These are phyloP conservation scores for Phyto melanocephala DNA, from an alignment of 2,888 invertebrate genomes.

Conservation along the genomic window DNA sequence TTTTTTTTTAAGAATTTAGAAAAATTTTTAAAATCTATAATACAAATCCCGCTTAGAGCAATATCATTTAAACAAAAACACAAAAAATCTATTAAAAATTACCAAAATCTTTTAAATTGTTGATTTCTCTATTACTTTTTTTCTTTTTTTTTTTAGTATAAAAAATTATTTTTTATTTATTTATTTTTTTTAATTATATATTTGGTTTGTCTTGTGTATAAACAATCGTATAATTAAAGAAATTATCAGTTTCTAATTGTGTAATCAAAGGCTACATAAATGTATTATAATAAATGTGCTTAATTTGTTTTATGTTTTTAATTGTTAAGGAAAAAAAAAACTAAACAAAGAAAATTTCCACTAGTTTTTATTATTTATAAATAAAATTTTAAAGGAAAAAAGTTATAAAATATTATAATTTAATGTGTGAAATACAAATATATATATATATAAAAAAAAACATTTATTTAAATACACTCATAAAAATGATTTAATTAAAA, in stretches of 20 bases:
- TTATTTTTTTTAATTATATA: too few species aligned
- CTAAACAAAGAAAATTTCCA: neutral
- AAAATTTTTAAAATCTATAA: slow-evolving; percentile 23
- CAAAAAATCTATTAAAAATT: too few species aligned
- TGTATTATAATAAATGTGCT: slow-evolving; percentile 26
- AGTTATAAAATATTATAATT: slow-evolving; percentile 16
- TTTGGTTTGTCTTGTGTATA: slow-evolving; percentile 16
- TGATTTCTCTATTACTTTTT: neutral
- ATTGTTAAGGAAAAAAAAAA: slow-evolving; percentile 55
- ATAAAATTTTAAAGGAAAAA: slow-evolving; percentile 30
- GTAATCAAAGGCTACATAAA: slow-evolving; percentile 39
- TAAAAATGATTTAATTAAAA: slow-evolving; percentile 38
- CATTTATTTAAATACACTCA: slow-evolving; percentile 55
- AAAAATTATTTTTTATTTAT: too few species aligned
- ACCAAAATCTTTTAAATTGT: neutral
- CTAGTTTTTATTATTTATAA: slow-evolving; percentile 58
- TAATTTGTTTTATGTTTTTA: slow-evolving; percentile 55
- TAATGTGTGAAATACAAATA: slow-evolving; percentile 48
- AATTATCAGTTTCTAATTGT: slow-evolving; percentile 11
- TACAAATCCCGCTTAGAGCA: slow-evolving; percentile 27
- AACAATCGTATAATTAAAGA: slow-evolving; percentile 3
- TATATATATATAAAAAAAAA: slow-evolving; percentile 32
- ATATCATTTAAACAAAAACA: neutral
- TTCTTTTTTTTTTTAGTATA: too few species aligned
- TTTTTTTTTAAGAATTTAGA: slow-evolving; percentile 46